These are phyloP conservation scores for Dipus sagitta DNA, from an alignment of 2,797 vertebrate genomes.

Conservation along the genomic window DNA sequence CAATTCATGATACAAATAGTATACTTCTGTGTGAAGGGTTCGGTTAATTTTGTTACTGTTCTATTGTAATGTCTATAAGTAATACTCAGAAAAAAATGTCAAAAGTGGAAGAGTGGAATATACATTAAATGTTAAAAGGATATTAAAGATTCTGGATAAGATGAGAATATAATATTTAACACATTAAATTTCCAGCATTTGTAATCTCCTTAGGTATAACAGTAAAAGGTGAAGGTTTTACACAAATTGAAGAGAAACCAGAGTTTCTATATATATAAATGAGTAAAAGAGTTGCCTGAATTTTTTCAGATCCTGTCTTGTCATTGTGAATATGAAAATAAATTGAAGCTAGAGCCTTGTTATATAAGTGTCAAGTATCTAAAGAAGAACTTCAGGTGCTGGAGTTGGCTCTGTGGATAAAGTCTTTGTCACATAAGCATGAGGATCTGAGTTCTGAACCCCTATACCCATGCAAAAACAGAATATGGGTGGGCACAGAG, in stretches of 20 bases:
- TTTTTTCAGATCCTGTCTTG: constrained; percentile 1
- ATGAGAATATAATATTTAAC: constrained; percentile 8
- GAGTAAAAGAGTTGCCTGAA: background rate
- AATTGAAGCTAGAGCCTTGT: background rate
- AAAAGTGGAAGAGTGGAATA: background rate
- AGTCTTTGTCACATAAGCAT: no score
- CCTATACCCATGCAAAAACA: no score
- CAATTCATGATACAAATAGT: background rate
- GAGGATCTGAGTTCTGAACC: no score
- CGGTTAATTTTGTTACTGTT: background rate
- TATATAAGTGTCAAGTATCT: background rate
- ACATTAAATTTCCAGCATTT: background rate
- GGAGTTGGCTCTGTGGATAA: no score
- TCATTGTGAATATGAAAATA: background rate
- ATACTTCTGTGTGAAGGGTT: background rate
- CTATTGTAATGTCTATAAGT: constrained; percentile 3
- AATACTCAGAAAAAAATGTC: constrained; percentile 1
- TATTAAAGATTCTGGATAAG: background rate
- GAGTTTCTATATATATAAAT: background rate
- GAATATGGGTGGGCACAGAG: no score
- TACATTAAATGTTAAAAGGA: background rate
- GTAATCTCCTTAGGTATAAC: background rate
- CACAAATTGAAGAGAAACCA: no score
- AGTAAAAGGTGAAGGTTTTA: no score
- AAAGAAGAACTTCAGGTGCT: background rate